These are phyloP conservation scores for Danio aesculapii DNA, from an alignment of 2,797 vertebrate species.

Conservation along the genomic window DNA sequence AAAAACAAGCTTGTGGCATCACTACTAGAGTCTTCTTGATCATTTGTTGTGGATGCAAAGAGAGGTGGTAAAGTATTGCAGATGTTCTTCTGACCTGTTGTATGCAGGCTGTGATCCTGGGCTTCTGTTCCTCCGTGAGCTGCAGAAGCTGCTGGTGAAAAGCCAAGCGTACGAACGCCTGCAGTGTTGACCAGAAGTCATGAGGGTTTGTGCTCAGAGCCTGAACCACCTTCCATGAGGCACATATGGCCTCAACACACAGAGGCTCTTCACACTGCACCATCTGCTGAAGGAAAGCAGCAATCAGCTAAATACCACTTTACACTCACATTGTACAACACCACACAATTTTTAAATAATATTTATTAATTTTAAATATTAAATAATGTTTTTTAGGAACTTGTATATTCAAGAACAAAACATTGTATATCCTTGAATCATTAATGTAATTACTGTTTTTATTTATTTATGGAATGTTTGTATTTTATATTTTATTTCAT, in stretches of 20 bases:
- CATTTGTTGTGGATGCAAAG: too few species aligned
- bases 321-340: background rate
- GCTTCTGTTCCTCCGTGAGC: slow-evolving; percentile 75
- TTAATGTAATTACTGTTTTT: too few species aligned
- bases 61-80: background rate
- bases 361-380: too few species aligned
- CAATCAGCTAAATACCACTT: background rate
- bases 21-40: too few species aligned
- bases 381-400: too few species aligned
- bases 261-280: slow-evolving; percentile 76
- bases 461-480: too few species aligned
- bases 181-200: slow-evolving; percentile 92
- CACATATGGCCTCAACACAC: slow-evolving; percentile 85
- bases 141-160: slow-evolving; percentile 83
- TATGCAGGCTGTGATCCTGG: slow-evolving; percentile 76
- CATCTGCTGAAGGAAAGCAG: slow-evolving; percentile 74
- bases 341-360: too few species aligned
- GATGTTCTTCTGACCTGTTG: slow-evolving; percentile 81
- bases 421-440: too few species aligned
- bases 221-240: slow-evolving; percentile 87
- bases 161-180: slow-evolving; percentile 84
- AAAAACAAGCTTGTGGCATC: too few species aligned
- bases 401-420: too few species aligned
- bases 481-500: too few species aligned
- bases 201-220: slow-evolving; percentile 89